Evolutionary conservation across 1,140 invertebrate genomes (phyloP).

Genomic region (Chrysopa pallens): DNA sequence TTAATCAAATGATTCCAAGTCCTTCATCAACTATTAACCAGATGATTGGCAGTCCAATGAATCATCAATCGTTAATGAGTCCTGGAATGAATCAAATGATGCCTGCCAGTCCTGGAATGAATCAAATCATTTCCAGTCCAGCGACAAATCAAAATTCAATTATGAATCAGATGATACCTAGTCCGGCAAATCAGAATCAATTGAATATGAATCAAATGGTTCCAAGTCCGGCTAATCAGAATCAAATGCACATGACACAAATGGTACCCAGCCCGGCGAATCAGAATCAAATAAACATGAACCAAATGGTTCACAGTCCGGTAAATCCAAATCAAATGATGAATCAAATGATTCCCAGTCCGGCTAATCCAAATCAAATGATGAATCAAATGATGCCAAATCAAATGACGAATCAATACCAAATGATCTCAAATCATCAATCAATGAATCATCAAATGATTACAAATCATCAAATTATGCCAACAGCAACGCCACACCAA

Average conservation of each 20-base stretch:
- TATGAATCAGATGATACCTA: conserved; percentile 5
- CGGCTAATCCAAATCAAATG: background rate
- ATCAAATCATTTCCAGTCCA: conserved; percentile 18
- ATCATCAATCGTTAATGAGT: conserved; percentile 1
- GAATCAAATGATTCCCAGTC: conserved; percentile 14
- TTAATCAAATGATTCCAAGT: conserved; percentile 10
- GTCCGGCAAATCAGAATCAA: background rate
- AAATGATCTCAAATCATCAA: background rate
- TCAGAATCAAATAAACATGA: conserved; percentile 6
- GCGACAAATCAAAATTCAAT: conserved; percentile 3
- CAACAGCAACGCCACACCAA: no score
- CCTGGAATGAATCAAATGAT: conserved; percentile 4
- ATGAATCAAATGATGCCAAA: background rate
- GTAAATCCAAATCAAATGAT: conserved; percentile 1
- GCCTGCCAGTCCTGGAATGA: conserved; percentile 17
- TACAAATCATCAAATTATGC: no score
- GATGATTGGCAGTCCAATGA: conserved; percentile 16
- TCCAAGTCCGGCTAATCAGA: conserved; percentile 3
- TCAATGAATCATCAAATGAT: background rate
- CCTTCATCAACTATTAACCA: conserved; percentile 4
- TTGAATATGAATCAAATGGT: conserved; percentile 4
- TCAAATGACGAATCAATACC: background rate
- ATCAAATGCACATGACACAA: conserved; percentile 7
- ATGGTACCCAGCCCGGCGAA: conserved; percentile 4
- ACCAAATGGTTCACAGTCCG: conserved; percentile 6